Evolutionary conservation across 2,113 vertebrate genomes (phyloP).

Genomic region (Glaucomys volans): DNA sequence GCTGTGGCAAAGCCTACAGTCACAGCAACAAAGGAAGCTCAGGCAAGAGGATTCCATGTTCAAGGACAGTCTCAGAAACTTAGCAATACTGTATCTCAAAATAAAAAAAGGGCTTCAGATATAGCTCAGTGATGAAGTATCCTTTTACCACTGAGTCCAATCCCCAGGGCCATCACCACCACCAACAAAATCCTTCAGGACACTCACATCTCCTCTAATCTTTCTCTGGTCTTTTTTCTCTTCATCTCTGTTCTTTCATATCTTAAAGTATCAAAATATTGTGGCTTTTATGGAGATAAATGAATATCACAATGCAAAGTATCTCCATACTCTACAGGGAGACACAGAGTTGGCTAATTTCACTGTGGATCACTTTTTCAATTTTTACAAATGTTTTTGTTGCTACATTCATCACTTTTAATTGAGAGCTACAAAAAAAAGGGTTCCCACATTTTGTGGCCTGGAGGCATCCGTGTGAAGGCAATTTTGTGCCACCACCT

Average conservation of each 20-base stretch:
- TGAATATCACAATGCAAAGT: background rate
- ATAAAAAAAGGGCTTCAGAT: too few relatives aligned
- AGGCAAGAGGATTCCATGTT: too few relatives aligned
- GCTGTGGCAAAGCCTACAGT: too few relatives aligned
- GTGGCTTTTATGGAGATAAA: background rate
- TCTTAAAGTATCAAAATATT: background rate
- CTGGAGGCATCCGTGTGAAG: background rate
- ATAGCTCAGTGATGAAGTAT: too few relatives aligned
- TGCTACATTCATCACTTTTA: background rate
- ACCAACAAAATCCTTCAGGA: background rate
- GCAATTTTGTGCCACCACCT: background rate
- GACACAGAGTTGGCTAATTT: background rate
- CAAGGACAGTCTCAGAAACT: too few relatives aligned
- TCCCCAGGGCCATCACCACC: too few relatives aligned
- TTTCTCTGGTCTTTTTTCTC: background rate
- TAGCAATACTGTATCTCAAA: too few relatives aligned
- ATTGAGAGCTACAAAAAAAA: background rate
- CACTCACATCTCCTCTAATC: background rate
- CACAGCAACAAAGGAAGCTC: too few relatives aligned
- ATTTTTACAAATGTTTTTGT: background rate
- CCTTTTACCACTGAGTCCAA: too few relatives aligned
- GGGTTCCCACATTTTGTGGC: background rate
- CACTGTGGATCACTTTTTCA: background rate
- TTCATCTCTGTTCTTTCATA: background rate
- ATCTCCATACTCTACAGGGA: background rate